Evolutionary conservation across 53 echinoderm and acorn worm species (phyloP).

Genomic region (Holothuria scabra): DNA sequence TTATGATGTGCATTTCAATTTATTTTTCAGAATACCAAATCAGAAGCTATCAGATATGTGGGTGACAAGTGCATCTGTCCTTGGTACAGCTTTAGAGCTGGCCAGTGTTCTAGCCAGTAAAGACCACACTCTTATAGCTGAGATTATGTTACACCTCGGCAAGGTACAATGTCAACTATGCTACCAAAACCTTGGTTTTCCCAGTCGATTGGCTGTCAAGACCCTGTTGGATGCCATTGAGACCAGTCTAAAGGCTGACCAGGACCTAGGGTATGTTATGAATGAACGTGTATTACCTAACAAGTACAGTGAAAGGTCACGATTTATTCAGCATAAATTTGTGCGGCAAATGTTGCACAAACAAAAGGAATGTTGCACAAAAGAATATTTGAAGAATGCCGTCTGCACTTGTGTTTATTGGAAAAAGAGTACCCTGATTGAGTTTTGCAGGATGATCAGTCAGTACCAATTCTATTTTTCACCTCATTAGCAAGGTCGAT

Average conservation of each 20-base stretch:
- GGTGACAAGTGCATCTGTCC: constrained; percentile 77
- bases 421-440: too few species aligned
- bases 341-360: too few species aligned
- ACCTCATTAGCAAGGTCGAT: too few species aligned
- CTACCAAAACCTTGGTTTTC: constrained; percentile 44
- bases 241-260: constrained; percentile 73
- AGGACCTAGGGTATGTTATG: constrained; percentile 82
- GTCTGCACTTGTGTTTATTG: too few species aligned
- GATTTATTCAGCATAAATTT: too few species aligned
- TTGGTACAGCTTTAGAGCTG: constrained; percentile 82
- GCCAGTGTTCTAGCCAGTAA: constrained; percentile 74
- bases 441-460: too few species aligned
- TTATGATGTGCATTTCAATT: too few species aligned
- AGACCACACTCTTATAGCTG: constrained; percentile 69
- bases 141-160: constrained; percentile 83
- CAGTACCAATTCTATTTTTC: too few species aligned
- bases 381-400: too few species aligned
- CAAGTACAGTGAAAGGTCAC: too few species aligned
- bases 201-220: constrained; percentile 64
- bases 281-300: neutral
- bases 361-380: too few species aligned
- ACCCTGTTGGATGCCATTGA: constrained; percentile 81
- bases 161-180: constrained; percentile 86
- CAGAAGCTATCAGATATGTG: constrained; percentile 58
- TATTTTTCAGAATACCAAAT: too few species aligned